Evolutionary conservation across 2,113 vertebrate species (phyloP).

Genomic region (Junco hyemalis): DNA sequence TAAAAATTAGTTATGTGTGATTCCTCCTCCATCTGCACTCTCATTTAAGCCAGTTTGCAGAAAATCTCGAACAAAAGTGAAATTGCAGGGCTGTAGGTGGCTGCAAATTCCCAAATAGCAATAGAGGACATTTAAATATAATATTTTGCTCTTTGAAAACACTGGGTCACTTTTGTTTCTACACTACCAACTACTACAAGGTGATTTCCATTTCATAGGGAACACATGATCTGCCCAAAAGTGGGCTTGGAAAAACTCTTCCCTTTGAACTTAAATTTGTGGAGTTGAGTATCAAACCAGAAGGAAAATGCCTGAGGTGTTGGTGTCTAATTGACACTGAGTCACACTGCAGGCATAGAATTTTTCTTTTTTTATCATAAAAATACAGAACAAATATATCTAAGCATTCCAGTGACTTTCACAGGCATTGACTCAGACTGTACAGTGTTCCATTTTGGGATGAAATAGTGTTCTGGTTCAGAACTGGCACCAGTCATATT

Average conservation of each 20-base stretch:
- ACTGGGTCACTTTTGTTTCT: neutral
- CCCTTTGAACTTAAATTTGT: constrained; percentile 1
- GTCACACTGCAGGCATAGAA: neutral
- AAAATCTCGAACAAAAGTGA: neutral
- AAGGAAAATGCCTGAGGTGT: constrained; percentile 29
- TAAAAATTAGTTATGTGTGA: neutral
- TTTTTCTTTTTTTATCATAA: neutral
- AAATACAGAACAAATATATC: constrained; percentile 4
- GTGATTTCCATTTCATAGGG: constrained; percentile 39
- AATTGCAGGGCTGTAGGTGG: neutral
- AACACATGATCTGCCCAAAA: neutral
- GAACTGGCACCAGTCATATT: neutral
- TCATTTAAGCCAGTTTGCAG: neutral
- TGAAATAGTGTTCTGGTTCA: neutral
- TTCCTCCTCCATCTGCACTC: neutral
- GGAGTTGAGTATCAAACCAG: constrained; percentile 12
- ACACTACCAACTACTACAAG: neutral
- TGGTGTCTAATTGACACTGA: constrained; percentile 48
- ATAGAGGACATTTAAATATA: neutral
- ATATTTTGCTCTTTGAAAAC: neutral
- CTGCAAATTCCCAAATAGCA: neutral
- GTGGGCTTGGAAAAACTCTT: constrained; percentile 5
- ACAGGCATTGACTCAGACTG: neutral
- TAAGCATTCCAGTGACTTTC: neutral
- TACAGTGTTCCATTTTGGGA: neutral